Percentiles rank a stretch among this genome's conserved stretches.
Conservation (phyloP, 2,113 vertebrate genomes). For the Pagrus major region DNA sequence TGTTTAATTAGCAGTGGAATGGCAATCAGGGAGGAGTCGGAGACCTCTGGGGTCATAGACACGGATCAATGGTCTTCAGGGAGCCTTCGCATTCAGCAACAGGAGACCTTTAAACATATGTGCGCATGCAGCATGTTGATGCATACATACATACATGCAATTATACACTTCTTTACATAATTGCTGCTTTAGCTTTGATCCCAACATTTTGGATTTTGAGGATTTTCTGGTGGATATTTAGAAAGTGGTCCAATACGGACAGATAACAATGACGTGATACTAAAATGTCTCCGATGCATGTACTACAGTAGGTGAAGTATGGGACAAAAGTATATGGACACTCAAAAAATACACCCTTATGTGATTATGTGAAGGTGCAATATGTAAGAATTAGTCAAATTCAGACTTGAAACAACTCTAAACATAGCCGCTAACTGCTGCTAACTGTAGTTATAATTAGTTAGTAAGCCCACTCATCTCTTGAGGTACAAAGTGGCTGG, state of each 20-base stretch:
- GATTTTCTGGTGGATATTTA: background rate
- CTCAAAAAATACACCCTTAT: background rate
- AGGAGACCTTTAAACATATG: conserved; percentile 22
- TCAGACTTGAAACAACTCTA: too few relatives aligned
- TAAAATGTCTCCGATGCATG: background rate
- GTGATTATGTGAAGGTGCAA: too few relatives aligned
- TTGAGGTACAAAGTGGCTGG: too few relatives aligned
- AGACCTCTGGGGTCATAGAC: conserved; percentile 57
- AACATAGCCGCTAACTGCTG: too few relatives aligned
- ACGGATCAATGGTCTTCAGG: conserved; percentile 75
- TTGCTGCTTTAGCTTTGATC: background rate
- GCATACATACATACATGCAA: conserved; percentile 3
- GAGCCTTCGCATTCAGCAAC: conserved; percentile 45
- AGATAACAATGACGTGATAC: too few relatives aligned
- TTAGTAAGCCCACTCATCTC: too few relatives aligned
- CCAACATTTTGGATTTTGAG: background rate
- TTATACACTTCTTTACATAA: too few relatives aligned
- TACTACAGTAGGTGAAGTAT: background rate
- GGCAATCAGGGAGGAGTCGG: conserved; percentile 65
- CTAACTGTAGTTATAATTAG: too few relatives aligned
- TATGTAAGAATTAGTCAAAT: too few relatives aligned
- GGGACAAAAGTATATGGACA: background rate
- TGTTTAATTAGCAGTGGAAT: conserved; percentile 78
- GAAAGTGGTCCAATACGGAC: background rate
- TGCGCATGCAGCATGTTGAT: background rate